phyloP scores from a whole-genome alignment of 2,113 vertebrate species.

The Nesoenas mayeri region DNA sequence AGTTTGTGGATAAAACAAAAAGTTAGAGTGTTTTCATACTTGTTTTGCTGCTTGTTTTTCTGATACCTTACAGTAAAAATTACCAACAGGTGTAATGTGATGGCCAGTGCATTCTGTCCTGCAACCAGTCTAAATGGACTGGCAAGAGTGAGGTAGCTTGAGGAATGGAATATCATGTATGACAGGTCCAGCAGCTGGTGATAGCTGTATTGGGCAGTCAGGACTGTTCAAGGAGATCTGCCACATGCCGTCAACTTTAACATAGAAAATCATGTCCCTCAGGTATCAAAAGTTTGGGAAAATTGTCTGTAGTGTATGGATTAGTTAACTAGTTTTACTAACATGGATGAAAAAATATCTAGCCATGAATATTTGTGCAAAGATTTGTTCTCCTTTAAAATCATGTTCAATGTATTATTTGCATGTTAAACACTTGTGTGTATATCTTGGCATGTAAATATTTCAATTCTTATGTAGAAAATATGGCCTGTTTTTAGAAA shows the following conservation, averaged over 20 bases:
- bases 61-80: neutral
- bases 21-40: neutral
- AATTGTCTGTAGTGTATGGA: neutral
- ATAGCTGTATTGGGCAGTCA: neutral
- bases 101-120: neutral
- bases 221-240: neutral
- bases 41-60: neutral
- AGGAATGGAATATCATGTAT: neutral
- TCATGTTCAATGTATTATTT: neutral
- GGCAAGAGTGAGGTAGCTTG: neutral
- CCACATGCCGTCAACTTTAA: neutral
- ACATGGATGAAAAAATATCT: neutral
- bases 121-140: neutral
- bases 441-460: neutral
- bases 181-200: neutral
- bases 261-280: neutral
- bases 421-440: neutral
- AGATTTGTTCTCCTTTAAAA: neutral
- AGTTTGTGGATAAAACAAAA: neutral
- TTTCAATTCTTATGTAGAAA: neutral
- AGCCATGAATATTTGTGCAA: accelerated
- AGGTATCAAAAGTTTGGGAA: neutral
- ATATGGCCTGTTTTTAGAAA: neutral
- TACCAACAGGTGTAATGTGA: neutral
- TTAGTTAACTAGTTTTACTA: neutral